Base-by-base conservation (phyloP, 1,140 invertebrate genomes). In the Anagrus nilaparvatae region DNA sequence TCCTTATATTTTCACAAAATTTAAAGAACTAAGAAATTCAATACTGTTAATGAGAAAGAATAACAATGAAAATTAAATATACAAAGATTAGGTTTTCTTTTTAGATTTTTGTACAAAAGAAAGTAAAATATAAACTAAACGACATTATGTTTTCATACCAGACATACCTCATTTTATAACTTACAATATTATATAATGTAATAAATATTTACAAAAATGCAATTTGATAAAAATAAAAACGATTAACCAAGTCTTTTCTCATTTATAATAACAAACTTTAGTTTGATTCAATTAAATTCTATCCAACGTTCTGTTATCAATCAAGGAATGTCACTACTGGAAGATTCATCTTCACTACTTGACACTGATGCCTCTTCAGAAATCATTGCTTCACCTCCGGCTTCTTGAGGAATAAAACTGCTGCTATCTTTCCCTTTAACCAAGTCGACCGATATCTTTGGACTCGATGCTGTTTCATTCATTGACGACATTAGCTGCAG, bases 371-470 rank as follows among this genome's bases (percentile, higher is more conserved):
- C 57, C 33, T 69, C 66, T 30, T 70, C 68, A 5, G 68, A 70
- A 18, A 70, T 69, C 68, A 70, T 70, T 0, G 68, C 68, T 32
- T 70, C 68, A 6, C 68, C 68, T 7, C 65, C 68, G 5, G 68
- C 65, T 38, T 69, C 68, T 34, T 70, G 67, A 0, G 67, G 67
- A 12, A 53, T 56, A 3, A 56, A 58, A 4, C 60, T 56, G 2
- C 52, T 35, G 14, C 53, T 51, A 4, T 47, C 40, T 13, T 61
- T 56, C 16, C 54, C 57, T 13, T 51, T 53, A 2, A 47, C 50
- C 0, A 47, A 46, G 0, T 45, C 32, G n/a, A 52, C 29, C 12
- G 33, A 35, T 23, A 46, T 35, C 33, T 46, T 4, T 2, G 47
- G 36, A n/a, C n/a, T n/a, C n/a, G n/a, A n/a, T n/a, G n/a, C n/a